These are phyloP conservation scores for Amphipyra berbera DNA, from an alignment of 2,888 invertebrate genomes.

Conservation along the genomic window DNA sequence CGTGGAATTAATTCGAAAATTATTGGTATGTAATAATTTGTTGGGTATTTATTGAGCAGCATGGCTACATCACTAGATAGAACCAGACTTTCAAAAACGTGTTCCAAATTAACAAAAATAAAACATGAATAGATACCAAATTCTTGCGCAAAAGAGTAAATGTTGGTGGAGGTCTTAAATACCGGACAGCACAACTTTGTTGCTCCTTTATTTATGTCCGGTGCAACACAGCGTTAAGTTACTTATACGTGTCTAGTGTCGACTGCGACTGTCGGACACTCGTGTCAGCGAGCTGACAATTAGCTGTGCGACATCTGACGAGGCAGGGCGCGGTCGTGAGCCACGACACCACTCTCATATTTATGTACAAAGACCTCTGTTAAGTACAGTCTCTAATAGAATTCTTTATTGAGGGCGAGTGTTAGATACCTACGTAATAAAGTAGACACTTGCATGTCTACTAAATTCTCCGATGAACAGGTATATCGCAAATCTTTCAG, in stretches of 20 bases:
- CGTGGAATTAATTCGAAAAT: constrained; percentile 27
- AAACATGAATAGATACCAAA: constrained; percentile 35
- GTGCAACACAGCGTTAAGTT: constrained; percentile 42
- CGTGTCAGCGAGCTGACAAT: constrained; percentile 65
- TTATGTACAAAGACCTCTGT: constrained; percentile 42
- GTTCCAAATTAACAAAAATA: constrained; percentile 34
- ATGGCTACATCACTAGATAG: constrained; percentile 17
- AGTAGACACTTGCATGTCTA: constrained; percentile 1
- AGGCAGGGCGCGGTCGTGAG: constrained; percentile 63
- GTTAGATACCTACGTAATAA: constrained; percentile 7
- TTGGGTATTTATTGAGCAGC: constrained; percentile 28
- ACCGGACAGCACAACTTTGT: constrained; percentile 36
- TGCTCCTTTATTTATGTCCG: constrained; percentile 50
- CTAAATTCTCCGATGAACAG: constrained; percentile 34
- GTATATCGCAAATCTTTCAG: constrained; percentile 47
- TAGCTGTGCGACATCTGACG: constrained; percentile 62
- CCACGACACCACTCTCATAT: constrained; percentile 59
- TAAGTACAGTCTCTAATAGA: constrained; percentile 31
- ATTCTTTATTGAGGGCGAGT: constrained; percentile 34
- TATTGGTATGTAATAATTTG: constrained; percentile 23
- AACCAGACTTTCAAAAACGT: constrained; percentile 28
- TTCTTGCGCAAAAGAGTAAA: constrained; percentile 42
- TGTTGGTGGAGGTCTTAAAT: constrained; percentile 42
- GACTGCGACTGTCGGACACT: constrained; percentile 51
- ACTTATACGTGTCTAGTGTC: constrained; percentile 52